These are phyloP conservation scores for Sciurus carolinensis DNA, from an alignment of 2,797 vertebrate genomes.

Conservation along the genomic window DNA sequence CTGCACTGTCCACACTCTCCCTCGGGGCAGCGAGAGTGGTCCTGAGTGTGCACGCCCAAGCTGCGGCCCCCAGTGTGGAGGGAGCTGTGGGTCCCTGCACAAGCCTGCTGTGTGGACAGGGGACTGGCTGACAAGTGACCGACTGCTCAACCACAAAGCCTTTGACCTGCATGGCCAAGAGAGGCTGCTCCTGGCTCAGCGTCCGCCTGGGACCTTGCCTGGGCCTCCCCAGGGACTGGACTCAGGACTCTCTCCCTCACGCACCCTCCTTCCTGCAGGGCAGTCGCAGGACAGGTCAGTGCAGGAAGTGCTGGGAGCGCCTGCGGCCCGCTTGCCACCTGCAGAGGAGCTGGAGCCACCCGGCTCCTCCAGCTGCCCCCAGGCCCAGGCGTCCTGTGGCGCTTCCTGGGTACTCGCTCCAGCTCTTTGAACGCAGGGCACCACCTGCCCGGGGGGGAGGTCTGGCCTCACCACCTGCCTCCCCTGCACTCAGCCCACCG, in stretches of 20 bases:
- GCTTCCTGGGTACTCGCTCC: background rate
- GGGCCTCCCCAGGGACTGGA: background rate
- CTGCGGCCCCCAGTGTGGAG: background rate
- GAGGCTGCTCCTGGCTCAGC: background rate
- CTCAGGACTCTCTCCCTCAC: background rate
- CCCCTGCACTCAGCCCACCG: too few species aligned
- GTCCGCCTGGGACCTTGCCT: fast-evolving
- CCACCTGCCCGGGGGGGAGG: fast-evolving
- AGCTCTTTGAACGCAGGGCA: background rate
- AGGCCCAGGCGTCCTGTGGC: too few species aligned
- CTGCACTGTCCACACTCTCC: too few species aligned
- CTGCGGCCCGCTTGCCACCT: too few species aligned
- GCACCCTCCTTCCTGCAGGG: background rate
- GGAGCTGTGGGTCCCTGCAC: background rate
- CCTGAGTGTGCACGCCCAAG: too few species aligned
- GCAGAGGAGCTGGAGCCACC: background rate
- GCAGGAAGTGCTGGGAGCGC: background rate
- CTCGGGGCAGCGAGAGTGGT: too few species aligned
- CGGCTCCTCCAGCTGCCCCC: fast-evolving
- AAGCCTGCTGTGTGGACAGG: background rate
- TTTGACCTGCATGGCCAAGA: background rate
- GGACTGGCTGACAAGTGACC: background rate
- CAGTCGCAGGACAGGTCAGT: background rate
- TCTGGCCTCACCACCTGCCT: fast-evolving
- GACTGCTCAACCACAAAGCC: too few species aligned